Evolutionary conservation across 92 coral and sea anemone genomes (phyloP).

Genomic region (Zoanthus sociatus): DNA sequence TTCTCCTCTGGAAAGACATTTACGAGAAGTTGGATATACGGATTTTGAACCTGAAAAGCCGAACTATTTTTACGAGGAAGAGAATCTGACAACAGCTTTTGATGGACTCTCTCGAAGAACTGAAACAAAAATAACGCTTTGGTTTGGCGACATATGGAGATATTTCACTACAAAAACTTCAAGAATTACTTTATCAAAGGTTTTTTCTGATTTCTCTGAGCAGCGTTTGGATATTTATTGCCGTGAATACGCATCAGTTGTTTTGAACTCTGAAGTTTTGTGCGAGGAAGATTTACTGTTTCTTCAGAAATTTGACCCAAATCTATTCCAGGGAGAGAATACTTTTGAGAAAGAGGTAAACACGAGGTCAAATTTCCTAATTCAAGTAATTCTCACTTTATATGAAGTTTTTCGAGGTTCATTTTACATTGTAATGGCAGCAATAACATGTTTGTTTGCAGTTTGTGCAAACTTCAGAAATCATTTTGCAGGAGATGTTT

Average conservation of each 20-base stretch:
- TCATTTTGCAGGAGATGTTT: background rate
- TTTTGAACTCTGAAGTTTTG: slow-evolving; percentile 71
- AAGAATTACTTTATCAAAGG: background rate
- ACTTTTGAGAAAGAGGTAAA: background rate
- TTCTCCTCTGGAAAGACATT: slow-evolving; percentile 90
- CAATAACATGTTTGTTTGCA: slow-evolving; percentile 3
- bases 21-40: slow-evolving; percentile 82
- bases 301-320: slow-evolving; percentile 84
- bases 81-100: slow-evolving; percentile 20
- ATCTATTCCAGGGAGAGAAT: slow-evolving; percentile 48
- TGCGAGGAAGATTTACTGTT: slow-evolving; percentile 77
- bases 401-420: background rate
- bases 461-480: slow-evolving; percentile 14
- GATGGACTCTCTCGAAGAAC: background rate
- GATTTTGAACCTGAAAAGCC: slow-evolving; percentile 78
- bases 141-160: slow-evolving; percentile 4
- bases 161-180: background rate
- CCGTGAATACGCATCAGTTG: slow-evolving; percentile 60
- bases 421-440: slow-evolving; percentile 4
- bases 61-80: background rate
- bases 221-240: slow-evolving; percentile 43
- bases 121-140: background rate
- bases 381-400: background rate
- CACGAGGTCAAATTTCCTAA: background rate
- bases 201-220: background rate